Evolutionary conservation across 2,888 invertebrate species (phyloP), one percentile per base, ranked within the genome.

Genomic region (Nephrocerus scutellatus): DNA sequence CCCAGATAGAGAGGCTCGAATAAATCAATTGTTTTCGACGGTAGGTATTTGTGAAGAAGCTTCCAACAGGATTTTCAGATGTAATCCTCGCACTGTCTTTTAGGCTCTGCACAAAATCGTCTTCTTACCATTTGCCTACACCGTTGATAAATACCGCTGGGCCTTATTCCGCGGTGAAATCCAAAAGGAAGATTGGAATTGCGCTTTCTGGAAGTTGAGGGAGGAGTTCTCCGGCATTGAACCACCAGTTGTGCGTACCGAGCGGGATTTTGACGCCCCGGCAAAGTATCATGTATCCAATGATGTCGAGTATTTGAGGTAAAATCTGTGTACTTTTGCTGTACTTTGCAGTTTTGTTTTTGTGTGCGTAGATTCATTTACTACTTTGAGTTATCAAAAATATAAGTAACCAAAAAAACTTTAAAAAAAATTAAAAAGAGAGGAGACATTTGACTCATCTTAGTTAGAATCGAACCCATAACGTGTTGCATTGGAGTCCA

Each of bases 251-350:
- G 71, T 72, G 32, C 71, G 84, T 44, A 72, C 68, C 22, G 80
- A 82, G 52, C 71, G 74, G 1, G 80, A 84, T 63, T 85, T 85
- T 42, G 85, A 85, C 60, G 76, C 84, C 1, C 82, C 82, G 3
- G 77, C 83, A 12, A 85, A 84, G 54, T 85, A 80, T 52, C 84
- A 85, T 48, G 72, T 84, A 1, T 77, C 81, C 2, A 79, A 78
- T 38, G 78, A 80, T 63, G 78, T 80, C 4, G 80, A 80, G 41
- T 82, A 82, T 56, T 73, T 80, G 31, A 75, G 80, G 79, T 79
- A n/a, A n/a, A n/a, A n/a, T n/a, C n/a, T n/a, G n/a, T n/a, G n/a
- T n/a, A n/a, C n/a, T n/a, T n/a, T n/a, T n/a, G n/a, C n/a, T n/a
- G n/a, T n/a, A n/a, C n/a, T n/a, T n/a, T n/a, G n/a, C n/a, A n/a